Evolutionary conservation across 2,888 invertebrate species (phyloP), one percentile per base, ranked within the genome.

Genomic region (Physocephala rufipes): DNA sequence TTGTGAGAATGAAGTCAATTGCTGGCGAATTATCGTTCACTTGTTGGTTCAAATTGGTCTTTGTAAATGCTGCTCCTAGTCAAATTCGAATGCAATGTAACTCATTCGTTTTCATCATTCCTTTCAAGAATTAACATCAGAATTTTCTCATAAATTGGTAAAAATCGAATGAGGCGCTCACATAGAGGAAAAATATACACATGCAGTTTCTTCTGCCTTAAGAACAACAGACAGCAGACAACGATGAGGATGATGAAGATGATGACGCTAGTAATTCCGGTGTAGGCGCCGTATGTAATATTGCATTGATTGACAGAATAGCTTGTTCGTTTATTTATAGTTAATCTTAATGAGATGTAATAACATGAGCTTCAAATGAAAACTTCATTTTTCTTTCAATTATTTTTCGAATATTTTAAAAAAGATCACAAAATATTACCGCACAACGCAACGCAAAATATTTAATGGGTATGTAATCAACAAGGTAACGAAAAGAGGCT

Each of bases 1-100:
- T 21, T 53, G 53, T 53, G 53, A 53, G 53, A 53, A 53, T 53
- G 19, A 53, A 21, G 21, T 13, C 53, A 53, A n/a, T 53, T 53
- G 12, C 36, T 53, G 19, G 49, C 16, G 3, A n/a, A 3, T 15
- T n/a, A n/a, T 49, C 4, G 15, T n/a, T 49, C 49, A 3, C 3
- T 49, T 49, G 49, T 3, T 19, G 0, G 49, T 2, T 4, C 19
- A 9, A 36, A 36, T 36, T 36, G 36, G 5, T 36, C 36, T 36
- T 36, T 36, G 36, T 9, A 36, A 36, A 36, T 36, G 36, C 9
- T 36, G 36, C 36, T 36, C 5, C 36, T 21, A 3, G 53, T 51
- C 53, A 21, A 53, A 0, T 21, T 1, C 21, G 19, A 21, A 53
- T 21, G 21, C 12, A 53, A n/a, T 53, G 53, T n/a, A n/a, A 36